Evolutionary conservation across 2,113 vertebrate species (phyloP), one percentile per base, ranked within the genome.

Genomic region (Aldabrachelys gigantea): DNA sequence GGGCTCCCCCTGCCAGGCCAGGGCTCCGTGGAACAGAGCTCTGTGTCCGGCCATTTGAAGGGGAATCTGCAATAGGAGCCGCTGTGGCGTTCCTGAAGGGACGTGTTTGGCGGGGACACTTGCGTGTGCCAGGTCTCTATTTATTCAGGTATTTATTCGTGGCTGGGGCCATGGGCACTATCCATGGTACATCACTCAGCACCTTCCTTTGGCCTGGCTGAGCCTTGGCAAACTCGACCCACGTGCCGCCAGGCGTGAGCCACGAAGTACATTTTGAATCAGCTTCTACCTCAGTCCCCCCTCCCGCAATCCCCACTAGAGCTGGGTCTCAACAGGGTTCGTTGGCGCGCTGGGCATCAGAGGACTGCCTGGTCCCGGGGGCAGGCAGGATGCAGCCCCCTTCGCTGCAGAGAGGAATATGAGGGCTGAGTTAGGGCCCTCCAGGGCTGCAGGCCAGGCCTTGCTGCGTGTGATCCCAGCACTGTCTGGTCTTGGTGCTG

Each of bases 201-300:
- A 10, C 21, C 4, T 22, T 50, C 82, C 76, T 57, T 14, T 3
- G 14, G 53, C 19, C 81, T 13, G 21, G 6, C 72, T 16, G 47
- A 59, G 52, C 38, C n/a, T 75, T 2, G 31, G 44, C 27, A 6
- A 29, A 3, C 25, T 76, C 22, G 3, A 1, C 35, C 35, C 79
- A 5, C 4, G 6, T 3, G 1, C 31, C 12, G 17, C 87, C 82
- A 87, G 72, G 84, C 54, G 54, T 6, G 0, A 14, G 47, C 65
- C 44, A 52, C 10, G 1, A 62, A 21, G 75, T 47, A 5, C 44
- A 47, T 49, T 50, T 10, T 1, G 31, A 87, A 38, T 79, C 72
- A 4, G 5, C 12, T 3, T 89, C 94, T 96, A 96, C 96, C 91
- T 96, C 96, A 95, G 90, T 65, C 88, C 53, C 82, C 2, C 88